Evolutionary conservation across 2,888 invertebrate species (phyloP).

Genomic region (Glyphotaelius pellucidus): DNA sequence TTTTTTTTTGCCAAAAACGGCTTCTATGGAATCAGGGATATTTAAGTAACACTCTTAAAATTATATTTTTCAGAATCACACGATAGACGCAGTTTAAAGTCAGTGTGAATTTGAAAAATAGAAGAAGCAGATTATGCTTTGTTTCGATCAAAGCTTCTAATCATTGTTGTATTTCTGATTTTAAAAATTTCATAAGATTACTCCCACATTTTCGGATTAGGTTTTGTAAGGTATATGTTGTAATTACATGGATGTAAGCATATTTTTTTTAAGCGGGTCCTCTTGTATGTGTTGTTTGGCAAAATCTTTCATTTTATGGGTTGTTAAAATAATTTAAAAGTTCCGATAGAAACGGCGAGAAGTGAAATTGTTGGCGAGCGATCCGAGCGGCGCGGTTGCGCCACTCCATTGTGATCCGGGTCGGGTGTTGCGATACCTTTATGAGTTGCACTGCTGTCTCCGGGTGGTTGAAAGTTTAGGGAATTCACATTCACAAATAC

Average conservation of each 20-base stretch:
- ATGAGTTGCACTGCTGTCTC: constrained; percentile 13
- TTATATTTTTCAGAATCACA: neutral
- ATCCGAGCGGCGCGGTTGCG: neutral
- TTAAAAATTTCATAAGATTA: too few relatives aligned
- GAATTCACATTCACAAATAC: neutral
- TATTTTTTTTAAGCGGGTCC: neutral
- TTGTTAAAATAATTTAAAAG: neutral
- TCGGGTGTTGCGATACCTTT: neutral
- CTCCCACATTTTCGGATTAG: neutral
- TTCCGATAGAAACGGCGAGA: neutral
- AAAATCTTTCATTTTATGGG: neutral
- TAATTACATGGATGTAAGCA: neutral
- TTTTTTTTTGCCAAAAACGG: too few relatives aligned
- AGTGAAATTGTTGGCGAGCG: constrained; percentile 25
- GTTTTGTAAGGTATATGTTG: neutral
- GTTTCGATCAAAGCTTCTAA: neutral
- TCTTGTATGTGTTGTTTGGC: neutral
- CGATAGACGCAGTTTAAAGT: neutral
- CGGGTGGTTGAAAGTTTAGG: constrained; percentile 16
- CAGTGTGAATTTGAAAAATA: too few relatives aligned
- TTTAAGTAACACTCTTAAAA: neutral
- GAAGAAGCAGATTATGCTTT: neutral
- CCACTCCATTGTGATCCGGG: constrained; percentile 26
- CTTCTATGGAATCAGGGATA: neutral
- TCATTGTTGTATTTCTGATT: neutral